Conservation (phyloP, 2,797 vertebrate species). For the Eleutherodactylus coqui region DNA sequence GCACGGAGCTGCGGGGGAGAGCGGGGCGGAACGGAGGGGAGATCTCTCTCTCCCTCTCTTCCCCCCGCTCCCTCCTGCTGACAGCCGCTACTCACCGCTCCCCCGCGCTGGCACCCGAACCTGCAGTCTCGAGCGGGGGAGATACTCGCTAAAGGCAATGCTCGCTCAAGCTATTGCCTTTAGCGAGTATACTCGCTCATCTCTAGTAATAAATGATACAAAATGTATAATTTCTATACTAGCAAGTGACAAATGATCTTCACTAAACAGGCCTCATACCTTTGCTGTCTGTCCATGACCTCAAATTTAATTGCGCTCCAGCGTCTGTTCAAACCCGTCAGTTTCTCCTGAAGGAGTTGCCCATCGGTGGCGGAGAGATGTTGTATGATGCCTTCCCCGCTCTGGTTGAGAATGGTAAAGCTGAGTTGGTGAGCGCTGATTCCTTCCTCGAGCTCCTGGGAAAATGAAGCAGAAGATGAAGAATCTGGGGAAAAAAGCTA, state of each 20-base stretch:
- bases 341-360: slow-evolving; percentile 86
- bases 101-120: too few relatives aligned
- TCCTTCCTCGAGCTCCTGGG: slow-evolving; percentile 90
- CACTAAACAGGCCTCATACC: slow-evolving; percentile 73
- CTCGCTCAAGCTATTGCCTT: too few relatives aligned
- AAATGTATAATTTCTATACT: neutral
- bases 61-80: too few relatives aligned
- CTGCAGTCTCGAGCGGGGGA: too few relatives aligned
- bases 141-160: too few relatives aligned
- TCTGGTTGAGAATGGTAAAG: slow-evolving; percentile 77
- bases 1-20: too few relatives aligned
- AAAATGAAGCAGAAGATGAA: slow-evolving; percentile 52
- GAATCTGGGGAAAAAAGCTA: neutral
- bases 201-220: too few relatives aligned
- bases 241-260: neutral
- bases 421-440: slow-evolving; percentile 81
- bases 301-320: slow-evolving; percentile 79
- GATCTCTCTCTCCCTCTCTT: too few relatives aligned
- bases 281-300: slow-evolving; percentile 81
- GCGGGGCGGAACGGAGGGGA: too few relatives aligned
- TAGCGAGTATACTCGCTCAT: too few relatives aligned
- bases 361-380: slow-evolving; percentile 85
- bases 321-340: slow-evolving; percentile 80
- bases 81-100: too few relatives aligned
- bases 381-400: slow-evolving; percentile 85